Conservation (phyloP, 92 coral and sea anemone species). For the Zoanthus solanderi region DNA sequence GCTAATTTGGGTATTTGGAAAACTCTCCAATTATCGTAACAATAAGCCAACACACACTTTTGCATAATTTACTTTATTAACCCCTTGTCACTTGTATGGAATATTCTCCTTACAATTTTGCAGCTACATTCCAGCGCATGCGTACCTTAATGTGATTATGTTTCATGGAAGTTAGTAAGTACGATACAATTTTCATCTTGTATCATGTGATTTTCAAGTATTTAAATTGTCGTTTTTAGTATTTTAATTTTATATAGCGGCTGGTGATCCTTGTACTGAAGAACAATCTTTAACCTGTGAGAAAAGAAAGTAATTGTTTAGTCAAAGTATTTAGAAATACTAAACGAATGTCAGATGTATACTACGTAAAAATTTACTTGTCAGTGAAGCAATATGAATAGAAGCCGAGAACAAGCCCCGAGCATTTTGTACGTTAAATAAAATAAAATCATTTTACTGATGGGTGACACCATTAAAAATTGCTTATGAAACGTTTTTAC, state of each 20-base stretch:
- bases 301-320: not conserved
- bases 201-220: not conserved
- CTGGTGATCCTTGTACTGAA: not conserved
- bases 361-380: not conserved
- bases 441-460: too few relatives aligned
- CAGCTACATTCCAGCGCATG: not conserved
- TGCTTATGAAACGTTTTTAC: too few relatives aligned
- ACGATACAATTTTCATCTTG: not conserved
- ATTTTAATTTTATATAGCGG: not conserved
- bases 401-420: not conserved
- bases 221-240: not conserved
- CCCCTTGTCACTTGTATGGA: not conserved
- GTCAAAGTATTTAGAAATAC: not conserved
- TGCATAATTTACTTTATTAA: too few relatives aligned
- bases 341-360: not conserved
- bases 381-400: too few relatives aligned
- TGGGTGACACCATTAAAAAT: not conserved
- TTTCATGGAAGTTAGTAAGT: not conserved
- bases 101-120: not conserved
- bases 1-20: too few relatives aligned
- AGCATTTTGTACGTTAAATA: not conserved
- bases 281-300: not conserved
- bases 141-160: not conserved
- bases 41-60: too few relatives aligned
- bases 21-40: too few relatives aligned